A percentile compares a stretch with the other conserved stretches of the same genome.
phyloP scores from a whole-genome alignment of 2,888 invertebrate species.

The Lasioglossum morio region DNA sequence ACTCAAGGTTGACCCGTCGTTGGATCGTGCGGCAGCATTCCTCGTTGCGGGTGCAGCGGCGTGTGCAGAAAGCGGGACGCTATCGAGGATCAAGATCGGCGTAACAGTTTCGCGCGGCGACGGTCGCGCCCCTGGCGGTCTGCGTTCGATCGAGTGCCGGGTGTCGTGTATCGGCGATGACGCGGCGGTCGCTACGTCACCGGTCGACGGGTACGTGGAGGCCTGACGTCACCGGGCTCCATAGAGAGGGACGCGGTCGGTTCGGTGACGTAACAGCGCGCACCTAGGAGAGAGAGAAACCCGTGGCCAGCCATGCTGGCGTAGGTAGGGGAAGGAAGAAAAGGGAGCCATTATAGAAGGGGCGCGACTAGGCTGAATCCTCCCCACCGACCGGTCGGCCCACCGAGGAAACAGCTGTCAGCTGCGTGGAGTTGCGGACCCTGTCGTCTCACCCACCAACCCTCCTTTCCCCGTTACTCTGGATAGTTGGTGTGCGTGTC shows the following conservation, averaged over 20 bases:
- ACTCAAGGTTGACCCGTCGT: neutral
- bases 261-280: constrained; percentile 60
- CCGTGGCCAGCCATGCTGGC: constrained; percentile 82
- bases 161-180: constrained; percentile 63
- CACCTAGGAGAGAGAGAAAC: constrained; percentile 69
- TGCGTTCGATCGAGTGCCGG: constrained; percentile 57
- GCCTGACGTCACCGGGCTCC: neutral
- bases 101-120: constrained; percentile 50
- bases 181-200: constrained; percentile 67
- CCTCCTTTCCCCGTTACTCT: constrained; percentile 67
- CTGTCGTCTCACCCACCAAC: constrained; percentile 73
- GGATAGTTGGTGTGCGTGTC: neutral
- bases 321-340: constrained; percentile 83
- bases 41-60: constrained; percentile 30
- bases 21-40: neutral
- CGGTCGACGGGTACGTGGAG: constrained; percentile 4
- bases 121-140: constrained; percentile 60
- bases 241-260: constrained; percentile 53
- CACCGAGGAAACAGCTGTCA: constrained; percentile 85
- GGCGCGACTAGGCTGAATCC: constrained; percentile 85
- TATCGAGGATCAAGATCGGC: constrained; percentile 52
- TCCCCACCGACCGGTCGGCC: constrained; percentile 84
- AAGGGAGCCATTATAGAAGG: constrained; percentile 85
- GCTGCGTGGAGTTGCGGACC: constrained; percentile 81
- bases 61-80: constrained; percentile 5